Conservation (phyloP, 2,113 vertebrate species). For the Trachemys scripta region DNA sequence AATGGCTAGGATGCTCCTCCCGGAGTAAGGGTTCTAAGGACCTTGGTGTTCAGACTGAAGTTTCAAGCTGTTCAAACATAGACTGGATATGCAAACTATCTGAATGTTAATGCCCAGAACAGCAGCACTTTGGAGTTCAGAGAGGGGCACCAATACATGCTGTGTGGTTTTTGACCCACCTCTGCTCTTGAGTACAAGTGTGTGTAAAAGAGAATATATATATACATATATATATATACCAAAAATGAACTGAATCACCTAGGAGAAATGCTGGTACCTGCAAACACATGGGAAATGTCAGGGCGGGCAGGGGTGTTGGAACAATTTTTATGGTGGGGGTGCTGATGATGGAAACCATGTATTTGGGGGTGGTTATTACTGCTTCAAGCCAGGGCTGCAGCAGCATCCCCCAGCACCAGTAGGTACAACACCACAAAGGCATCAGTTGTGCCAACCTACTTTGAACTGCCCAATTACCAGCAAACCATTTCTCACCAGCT, state of each 20-base stretch:
- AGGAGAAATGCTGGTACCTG: background rate
- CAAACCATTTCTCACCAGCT: background rate
- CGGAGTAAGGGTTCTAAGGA: background rate
- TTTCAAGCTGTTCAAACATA: slow-evolving; percentile 37
- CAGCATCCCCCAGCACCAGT: background rate
- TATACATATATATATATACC: background rate
- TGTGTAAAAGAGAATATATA: slow-evolving; percentile 8
- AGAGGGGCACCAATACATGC: slow-evolving; percentile 8
- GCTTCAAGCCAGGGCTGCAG: background rate
- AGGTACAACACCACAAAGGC: background rate
- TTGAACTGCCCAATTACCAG: background rate
- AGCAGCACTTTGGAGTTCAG: slow-evolving; percentile 46
- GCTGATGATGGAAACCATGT: background rate
- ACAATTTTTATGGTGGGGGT: background rate
- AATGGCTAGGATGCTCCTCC: background rate
- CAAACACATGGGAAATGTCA: background rate
- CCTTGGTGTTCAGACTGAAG: slow-evolving; percentile 5
- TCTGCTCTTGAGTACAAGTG: background rate
- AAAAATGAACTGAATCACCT: background rate
- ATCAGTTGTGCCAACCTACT: background rate
- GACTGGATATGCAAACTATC: slow-evolving; percentile 49
- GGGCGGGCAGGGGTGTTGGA: background rate
- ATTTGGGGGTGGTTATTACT: background rate
- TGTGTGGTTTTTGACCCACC: slow-evolving; percentile 51
- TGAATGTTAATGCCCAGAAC: slow-evolving; percentile 62